Evolutionary conservation across 2,888 invertebrate genomes (phyloP), one percentile per base, ranked within the genome.

Genomic region (Campaea margaritaria): DNA sequence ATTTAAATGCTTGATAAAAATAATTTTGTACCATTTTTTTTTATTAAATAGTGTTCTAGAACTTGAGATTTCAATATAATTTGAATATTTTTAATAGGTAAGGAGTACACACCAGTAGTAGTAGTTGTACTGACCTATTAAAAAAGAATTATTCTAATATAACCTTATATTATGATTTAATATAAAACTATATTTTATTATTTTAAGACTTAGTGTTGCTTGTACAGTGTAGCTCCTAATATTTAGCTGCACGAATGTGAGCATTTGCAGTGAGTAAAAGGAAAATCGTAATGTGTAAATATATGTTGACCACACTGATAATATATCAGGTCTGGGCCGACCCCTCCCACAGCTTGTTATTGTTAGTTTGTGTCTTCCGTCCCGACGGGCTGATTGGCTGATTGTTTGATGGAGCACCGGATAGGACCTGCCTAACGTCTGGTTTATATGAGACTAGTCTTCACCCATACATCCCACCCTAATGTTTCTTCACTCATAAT

Each of bases 321-420:
- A 13, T 43, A 50, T 50, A 31, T 16, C 39, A 39, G 52, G 56
- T 54, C 62, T 53, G 65, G 67, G 75, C 75, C 73, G 79, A 76
- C 76, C 75, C 74, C 75, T 75, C 72, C 72, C 68, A 70, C 68
- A 67, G 74, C 77, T 77, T 31, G 31, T 31, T 38, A 45, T 12
- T 73, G 68, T 73, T 75, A 74, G 72, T 74, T 51, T 69, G n/a
- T 11, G 36, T 42, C 43, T 28, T 28, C 14, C 10, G 39, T 41
- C 49, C 28, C 10, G 8, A 15, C 28, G 39, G 38, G 45, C 45
- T 27, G 41, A 16, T n/a, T 21, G 38, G 45, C 45, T 27, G 41
- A 16, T n/a, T 21, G 57, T 43, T 28, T 2, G 0, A 34, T 31
- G 41, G 50, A 43, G 48, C 36, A 4, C 39, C 47, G 5, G 38